These are phyloP conservation scores for Enteromius radiatus DNA, from an alignment of 2,797 vertebrate species.

Conservation along the genomic window DNA sequence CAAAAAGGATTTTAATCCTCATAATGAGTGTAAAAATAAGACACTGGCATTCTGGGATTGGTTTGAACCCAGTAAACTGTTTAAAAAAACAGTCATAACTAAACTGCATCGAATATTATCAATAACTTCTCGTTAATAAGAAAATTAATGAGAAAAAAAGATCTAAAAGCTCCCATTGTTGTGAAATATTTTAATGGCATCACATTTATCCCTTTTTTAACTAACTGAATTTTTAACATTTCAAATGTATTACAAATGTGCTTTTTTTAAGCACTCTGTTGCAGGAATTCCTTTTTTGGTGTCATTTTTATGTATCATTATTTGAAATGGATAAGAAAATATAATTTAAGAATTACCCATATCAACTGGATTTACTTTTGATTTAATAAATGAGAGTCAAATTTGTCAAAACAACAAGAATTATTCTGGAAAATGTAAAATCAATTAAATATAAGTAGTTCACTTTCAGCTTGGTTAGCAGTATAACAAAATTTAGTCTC, in stretches of 20 bases:
- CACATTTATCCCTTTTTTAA: background rate
- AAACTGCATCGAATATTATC: background rate
- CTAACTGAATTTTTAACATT: background rate
- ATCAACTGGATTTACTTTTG: background rate
- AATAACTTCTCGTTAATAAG: background rate
- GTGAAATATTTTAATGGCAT: too few species aligned
- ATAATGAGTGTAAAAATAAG: background rate
- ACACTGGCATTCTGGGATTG: background rate
- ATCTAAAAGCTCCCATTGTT: too few species aligned
- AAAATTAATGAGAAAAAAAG: background rate
- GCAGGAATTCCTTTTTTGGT: background rate
- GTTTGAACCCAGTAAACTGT: background rate
- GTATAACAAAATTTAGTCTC: background rate
- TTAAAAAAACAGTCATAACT: background rate
- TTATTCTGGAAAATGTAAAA: background rate
- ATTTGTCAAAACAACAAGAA: background rate
- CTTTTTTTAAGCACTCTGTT: background rate
- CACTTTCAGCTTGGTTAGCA: background rate
- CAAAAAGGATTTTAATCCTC: background rate
- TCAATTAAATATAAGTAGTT: background rate
- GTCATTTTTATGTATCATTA: background rate
- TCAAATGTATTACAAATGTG: background rate
- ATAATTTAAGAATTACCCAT: background rate
- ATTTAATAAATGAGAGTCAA: background rate
- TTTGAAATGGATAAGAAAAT: background rate